phyloP scores from a whole-genome alignment of 2,113 vertebrate genomes.

The Dromiciops gliroides region DNA sequence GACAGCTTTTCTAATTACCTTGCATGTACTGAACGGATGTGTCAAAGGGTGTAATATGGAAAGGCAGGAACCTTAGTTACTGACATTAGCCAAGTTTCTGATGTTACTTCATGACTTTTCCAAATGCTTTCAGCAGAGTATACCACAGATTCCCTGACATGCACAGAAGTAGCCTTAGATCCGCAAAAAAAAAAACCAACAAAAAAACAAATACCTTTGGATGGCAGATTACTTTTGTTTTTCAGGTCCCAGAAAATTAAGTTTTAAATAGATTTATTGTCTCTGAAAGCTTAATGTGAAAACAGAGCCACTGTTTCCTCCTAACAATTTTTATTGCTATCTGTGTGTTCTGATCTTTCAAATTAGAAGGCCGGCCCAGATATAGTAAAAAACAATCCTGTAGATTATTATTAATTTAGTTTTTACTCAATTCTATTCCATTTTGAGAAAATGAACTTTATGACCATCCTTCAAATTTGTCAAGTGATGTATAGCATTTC shows the following conservation, averaged over 20 bases:
- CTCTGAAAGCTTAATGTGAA: conserved; percentile 40
- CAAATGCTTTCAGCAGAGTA: conserved; percentile 46
- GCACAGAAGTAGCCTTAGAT: conserved; percentile 21
- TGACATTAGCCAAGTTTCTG: conserved; percentile 33
- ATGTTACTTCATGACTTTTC: conserved; percentile 27
- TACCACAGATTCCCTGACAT: conserved; percentile 27
- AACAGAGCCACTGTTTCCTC: conserved; percentile 48
- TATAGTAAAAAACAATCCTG: conserved; percentile 8
- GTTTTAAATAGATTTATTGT: background rate
- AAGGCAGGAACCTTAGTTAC: conserved; percentile 19
- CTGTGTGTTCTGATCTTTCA: background rate
- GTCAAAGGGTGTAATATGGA: conserved; percentile 46
- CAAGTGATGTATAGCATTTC: conserved; percentile 30
- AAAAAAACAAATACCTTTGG: conserved; percentile 12
- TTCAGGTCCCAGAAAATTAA: background rate
- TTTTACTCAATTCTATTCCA: background rate
- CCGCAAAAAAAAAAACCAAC: too few relatives aligned
- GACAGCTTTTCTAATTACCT: conserved; percentile 8
- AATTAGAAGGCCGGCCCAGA: conserved; percentile 30
- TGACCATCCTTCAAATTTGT: conserved; percentile 38
- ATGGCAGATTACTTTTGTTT: conserved; percentile 52
- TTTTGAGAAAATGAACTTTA: conserved; percentile 18
- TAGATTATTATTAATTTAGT: background rate
- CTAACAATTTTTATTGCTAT: background rate
- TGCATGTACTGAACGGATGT: conserved; percentile 40